These are phyloP conservation scores for Venturia canescens DNA, from an alignment of 1,140 invertebrate species.

Conservation along the genomic window DNA sequence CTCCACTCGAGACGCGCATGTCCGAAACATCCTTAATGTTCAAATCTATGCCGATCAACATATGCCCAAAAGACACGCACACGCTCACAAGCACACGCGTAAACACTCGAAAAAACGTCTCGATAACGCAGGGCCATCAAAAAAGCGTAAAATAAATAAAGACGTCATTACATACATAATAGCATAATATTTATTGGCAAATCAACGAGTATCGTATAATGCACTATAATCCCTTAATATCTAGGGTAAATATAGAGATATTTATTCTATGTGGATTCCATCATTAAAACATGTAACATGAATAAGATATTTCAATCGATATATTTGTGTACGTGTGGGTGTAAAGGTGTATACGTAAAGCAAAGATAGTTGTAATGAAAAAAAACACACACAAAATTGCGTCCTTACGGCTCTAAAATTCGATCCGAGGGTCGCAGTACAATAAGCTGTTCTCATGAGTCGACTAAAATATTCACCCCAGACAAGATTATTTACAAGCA, in stretches of 20 bases:
- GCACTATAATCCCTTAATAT: conserved; percentile 69
- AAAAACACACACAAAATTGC: too few species aligned
- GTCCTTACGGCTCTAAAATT: too few species aligned
- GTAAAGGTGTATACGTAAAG: not conserved
- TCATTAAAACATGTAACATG: conserved; percentile 60
- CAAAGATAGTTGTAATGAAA: too few species aligned
- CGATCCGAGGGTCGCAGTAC: too few species aligned
- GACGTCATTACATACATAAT: conserved; percentile 71
- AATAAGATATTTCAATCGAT: conserved; percentile 44
- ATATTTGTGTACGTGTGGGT: conserved; percentile 15
- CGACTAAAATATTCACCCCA: too few species aligned
- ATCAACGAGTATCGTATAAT: conserved; percentile 68
- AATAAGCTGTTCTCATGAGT: too few species aligned
- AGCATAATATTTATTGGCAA: conserved; percentile 76
- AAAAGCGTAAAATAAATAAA: conserved; percentile 75
- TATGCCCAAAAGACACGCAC: not conserved
- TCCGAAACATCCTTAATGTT: not conserved
- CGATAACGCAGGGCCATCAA: conserved; percentile 62
- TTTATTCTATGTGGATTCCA: conserved; percentile 55
- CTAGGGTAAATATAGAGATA: conserved; percentile 64
- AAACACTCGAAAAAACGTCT: not conserved
- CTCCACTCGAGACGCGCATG: too few species aligned
- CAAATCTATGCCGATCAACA: not conserved
- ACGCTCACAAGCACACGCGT: not conserved
- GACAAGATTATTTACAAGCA: too few species aligned